Conservation (phyloP, 2,888 invertebrate genomes). For the Tenthredo amoena region DNA sequence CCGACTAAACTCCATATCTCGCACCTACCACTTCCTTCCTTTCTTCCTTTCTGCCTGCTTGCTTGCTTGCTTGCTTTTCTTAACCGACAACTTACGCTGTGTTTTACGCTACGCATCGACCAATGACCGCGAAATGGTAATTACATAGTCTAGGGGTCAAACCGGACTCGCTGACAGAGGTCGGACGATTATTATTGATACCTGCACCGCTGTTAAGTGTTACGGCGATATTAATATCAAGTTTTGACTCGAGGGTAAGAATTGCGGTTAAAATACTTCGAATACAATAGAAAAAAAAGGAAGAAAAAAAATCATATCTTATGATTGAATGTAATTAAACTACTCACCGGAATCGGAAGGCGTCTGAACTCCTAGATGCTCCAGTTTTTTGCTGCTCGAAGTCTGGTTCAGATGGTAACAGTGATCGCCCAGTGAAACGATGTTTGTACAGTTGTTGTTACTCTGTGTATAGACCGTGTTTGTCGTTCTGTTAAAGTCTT, state of each 20-base stretch:
- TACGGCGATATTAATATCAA: too few species aligned
- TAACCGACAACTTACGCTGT: neutral
- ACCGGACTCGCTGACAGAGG: conserved; percentile 26
- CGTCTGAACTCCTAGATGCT: conserved; percentile 89
- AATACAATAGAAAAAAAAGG: neutral
- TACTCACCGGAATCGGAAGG: conserved; percentile 94
- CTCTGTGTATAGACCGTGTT: conserved; percentile 60
- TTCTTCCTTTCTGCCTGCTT: too few species aligned
- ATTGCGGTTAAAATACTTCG: too few species aligned
- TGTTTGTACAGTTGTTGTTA: conserved; percentile 60
- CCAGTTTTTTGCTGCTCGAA: conserved; percentile 80
- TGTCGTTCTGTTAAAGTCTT: neutral
- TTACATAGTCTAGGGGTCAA: conserved; percentile 57
- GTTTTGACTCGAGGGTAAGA: too few species aligned
- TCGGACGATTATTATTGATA: neutral
- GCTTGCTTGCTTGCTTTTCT: too few species aligned
- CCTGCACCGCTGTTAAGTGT: too few species aligned
- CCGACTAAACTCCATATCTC: too few species aligned
- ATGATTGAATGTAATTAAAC: neutral
- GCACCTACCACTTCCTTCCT: too few species aligned
- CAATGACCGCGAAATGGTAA: conserved; percentile 30
- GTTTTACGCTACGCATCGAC: neutral
- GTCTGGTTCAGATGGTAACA: conserved; percentile 81
- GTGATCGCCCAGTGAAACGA: conserved; percentile 80
- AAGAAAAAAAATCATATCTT: neutral